Conservation (phyloP, 2,797 vertebrate species). For the Furcifer pardalis region DNA sequence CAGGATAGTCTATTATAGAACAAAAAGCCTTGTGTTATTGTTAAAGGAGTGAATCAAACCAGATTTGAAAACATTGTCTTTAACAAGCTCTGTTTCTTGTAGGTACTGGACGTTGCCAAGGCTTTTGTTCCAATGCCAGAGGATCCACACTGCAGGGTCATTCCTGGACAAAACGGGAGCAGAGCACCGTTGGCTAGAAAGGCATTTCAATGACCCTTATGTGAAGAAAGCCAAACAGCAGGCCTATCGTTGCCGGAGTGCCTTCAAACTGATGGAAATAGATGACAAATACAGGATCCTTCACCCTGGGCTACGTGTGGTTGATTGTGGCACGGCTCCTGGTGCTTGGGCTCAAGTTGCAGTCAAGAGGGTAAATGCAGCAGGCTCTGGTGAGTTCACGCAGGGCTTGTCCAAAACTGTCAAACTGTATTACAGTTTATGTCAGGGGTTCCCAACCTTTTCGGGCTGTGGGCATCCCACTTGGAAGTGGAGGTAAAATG, state of each 20-base stretch:
- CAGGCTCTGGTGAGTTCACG: conserved; percentile 79
- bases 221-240: conserved; percentile 84
- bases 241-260: conserved; percentile 92
- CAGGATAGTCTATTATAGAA: no score
- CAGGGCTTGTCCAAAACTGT: neutral
- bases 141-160: conserved; percentile 73
- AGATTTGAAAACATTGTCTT: neutral
- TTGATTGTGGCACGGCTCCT: conserved; percentile 94
- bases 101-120: conserved; percentile 21
- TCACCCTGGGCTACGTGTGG: conserved; percentile 82
- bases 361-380: conserved; percentile 86
- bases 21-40: neutral
- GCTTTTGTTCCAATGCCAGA: neutral
- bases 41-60: neutral
- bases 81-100: neutral
- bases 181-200: conserved; percentile 85
- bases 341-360: conserved; percentile 97
- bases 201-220: conserved; percentile 89
- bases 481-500: no score
- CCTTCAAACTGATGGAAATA: conserved; percentile 93
- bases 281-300: conserved; percentile 83
- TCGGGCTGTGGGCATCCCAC: no score
- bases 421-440: no score
- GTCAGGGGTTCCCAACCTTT: no score
- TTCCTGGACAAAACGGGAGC: conserved; percentile 70